Evolutionary conservation across 2,888 invertebrate genomes (phyloP), one percentile per base, ranked within the genome.

Genomic region (Glyphotaelius pellucidus): DNA sequence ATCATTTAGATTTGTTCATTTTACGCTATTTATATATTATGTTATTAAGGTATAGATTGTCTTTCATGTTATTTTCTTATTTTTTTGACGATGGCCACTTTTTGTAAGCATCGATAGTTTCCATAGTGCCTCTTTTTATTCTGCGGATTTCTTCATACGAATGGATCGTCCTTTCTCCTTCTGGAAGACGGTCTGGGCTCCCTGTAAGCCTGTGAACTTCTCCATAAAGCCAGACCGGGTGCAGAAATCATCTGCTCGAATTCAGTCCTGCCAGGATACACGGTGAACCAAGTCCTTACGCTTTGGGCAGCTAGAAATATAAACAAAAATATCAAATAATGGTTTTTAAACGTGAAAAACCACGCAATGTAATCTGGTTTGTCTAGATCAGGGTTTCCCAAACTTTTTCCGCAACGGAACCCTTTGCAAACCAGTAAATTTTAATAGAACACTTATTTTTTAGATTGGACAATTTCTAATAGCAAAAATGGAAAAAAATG

Each of bases 161-260:
- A 96, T 3, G 95, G 94, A 94, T 97, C 97, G 52, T 96, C 97
- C n/a, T 96, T 96, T 92, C 97, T 95, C 93, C 97, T 94, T 91
- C 97, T 95, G 0, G 97, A 96, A 0, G 97, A 97, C 0, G 97
- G 97, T 95, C 97, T 94, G 0, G 97, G 97, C 93, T 97, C 97
- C 84, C 96, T 95, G 94, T 95, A 97, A 93, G 97, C 96, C 94
- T 97, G 97, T 94, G 97, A 96, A 87, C 96, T 96, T 89, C 96
- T 96, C 94, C 97, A 96, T 92, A 96, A 96, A 1, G 96, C 96
- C 90, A 96, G 95, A 0, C 97, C 97, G n/a, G 96, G 94, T 79
- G 97, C 96, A 93, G 97, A 97, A 91, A 96, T 96, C 0, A 96
- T 96, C 93, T 97, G 97, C 95, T 95, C 95, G 93, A 97, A 97